These are phyloP conservation scores for Cancer borealis DNA, from an alignment of 2,888 invertebrate genomes.

Conservation along the genomic window DNA sequence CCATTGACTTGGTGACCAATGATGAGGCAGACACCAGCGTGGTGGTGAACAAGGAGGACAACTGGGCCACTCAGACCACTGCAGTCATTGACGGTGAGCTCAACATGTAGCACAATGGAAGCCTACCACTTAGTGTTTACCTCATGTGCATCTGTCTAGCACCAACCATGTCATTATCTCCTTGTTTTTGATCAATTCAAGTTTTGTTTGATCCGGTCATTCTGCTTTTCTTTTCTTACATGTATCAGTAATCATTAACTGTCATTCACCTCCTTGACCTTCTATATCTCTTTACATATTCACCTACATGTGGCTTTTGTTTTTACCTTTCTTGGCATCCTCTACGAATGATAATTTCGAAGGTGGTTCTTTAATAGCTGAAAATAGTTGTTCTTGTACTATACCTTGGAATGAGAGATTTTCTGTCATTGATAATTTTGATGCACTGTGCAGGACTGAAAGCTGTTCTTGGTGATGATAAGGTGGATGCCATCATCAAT, in stretches of 20 bases:
- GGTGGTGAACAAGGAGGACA: constrained; percentile 86
- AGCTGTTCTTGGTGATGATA: constrained; percentile 85
- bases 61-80: constrained; percentile 89
- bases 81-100: constrained; percentile 85
- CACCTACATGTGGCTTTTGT: too few relatives aligned
- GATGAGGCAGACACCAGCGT: constrained; percentile 94
- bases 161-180: not conserved
- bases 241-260: not conserved
- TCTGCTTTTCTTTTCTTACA: not conserved
- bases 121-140: too few relatives aligned
- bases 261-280: not conserved
- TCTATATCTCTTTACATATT: too few relatives aligned
- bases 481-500: constrained; percentile 96
- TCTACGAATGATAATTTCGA: too few relatives aligned
- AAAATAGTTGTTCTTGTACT: too few relatives aligned
- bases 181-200: not conserved
- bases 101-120: too few relatives aligned
- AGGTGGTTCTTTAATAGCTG: too few relatives aligned
- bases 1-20: constrained; percentile 90
- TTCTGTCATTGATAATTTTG: not conserved
- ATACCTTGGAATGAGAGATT: not conserved
- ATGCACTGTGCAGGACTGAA: constrained; percentile 46
- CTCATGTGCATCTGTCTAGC: not conserved
- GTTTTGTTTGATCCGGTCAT: not conserved
- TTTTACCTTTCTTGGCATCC: too few relatives aligned